Evolutionary conservation across 2,113 vertebrate species (phyloP).

Genomic region (Thamnaconus septentrionalis): DNA sequence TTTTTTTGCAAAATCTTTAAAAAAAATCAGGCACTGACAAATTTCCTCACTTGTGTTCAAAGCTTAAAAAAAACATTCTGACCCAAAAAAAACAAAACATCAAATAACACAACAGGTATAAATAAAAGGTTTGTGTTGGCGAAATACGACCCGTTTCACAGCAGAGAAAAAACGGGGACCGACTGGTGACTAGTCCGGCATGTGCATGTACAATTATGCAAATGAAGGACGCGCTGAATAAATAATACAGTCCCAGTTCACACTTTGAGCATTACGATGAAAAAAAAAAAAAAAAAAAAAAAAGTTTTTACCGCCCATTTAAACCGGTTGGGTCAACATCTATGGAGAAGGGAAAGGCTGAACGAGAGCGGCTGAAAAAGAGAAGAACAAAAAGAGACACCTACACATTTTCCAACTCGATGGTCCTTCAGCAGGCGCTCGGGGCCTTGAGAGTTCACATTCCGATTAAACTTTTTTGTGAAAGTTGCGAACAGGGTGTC

Average conservation of each 20-base stretch:
- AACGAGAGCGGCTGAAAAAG: slow-evolving; percentile 52
- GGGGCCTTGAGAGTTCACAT: slow-evolving; percentile 51
- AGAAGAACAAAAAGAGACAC: slow-evolving; percentile 44
- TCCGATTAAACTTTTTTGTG: slow-evolving; percentile 42
- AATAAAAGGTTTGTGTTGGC: no score
- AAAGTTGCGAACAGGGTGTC: slow-evolving; percentile 41
- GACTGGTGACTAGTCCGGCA: slow-evolving; percentile 28
- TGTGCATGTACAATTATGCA: slow-evolving; percentile 39
- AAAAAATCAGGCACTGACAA: slow-evolving; percentile 25
- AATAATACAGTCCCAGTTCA: slow-evolving; percentile 20
- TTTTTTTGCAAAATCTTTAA: neutral
- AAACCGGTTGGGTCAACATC: slow-evolving; percentile 64
- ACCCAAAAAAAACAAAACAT: slow-evolving; percentile 5
- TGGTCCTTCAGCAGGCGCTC: slow-evolving; percentile 71
- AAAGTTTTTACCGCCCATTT: slow-evolving; percentile 35
- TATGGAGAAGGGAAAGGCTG: slow-evolving; percentile 50
- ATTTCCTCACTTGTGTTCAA: slow-evolving; percentile 1
- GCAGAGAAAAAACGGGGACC: neutral
- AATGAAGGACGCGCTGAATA: slow-evolving; percentile 41
- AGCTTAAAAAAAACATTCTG: neutral
- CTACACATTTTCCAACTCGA: slow-evolving; percentile 73
- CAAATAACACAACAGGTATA: slow-evolving; percentile 20
- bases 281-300: slow-evolving; percentile 27
- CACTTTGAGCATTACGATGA: slow-evolving; percentile 35
- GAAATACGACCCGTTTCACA: no score